Conservation (phyloP, 30 jellyfish, hydroid and myxozoan genomes). For the Hydractinia echinata region DNA sequence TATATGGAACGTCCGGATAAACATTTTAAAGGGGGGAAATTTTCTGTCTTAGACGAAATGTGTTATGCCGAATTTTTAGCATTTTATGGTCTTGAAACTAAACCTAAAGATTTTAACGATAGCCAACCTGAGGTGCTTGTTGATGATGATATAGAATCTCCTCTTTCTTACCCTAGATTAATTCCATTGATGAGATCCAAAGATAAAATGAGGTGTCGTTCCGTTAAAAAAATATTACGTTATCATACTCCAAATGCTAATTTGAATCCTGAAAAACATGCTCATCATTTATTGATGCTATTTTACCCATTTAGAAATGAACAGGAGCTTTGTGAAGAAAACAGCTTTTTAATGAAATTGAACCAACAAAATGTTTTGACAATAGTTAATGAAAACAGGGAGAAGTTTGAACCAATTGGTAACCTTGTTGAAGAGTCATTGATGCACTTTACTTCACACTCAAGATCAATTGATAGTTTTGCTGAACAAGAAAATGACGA, state of each 20-base stretch:
- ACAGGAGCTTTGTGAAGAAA: neutral
- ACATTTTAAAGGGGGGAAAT: neutral
- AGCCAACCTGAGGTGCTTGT: neutral
- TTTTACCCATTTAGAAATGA: neutral
- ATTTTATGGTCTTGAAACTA: neutral
- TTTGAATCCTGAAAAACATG: neutral
- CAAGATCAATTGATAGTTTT: slow-evolving; percentile 1
- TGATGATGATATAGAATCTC: no score
- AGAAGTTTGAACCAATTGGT: slow-evolving; percentile 19
- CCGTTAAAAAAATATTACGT: neutral
- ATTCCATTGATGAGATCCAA: no score
- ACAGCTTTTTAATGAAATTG: neutral
- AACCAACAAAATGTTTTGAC: no score
- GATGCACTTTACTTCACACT: neutral
- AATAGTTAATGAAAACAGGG: no score
- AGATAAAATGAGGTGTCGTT: neutral
- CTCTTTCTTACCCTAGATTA: no score
- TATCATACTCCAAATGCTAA: slow-evolving; percentile 1
- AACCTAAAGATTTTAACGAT: neutral
- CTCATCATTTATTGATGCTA: neutral
- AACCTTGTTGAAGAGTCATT: neutral
- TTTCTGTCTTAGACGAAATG: neutral
- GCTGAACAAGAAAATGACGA: slow-evolving; percentile 17
- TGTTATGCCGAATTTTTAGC: neutral
- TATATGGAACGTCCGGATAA: slow-evolving; percentile 8